Conservation (phyloP, 2,888 invertebrate genomes). For the Chaetogeoica ovagalla region DNA sequence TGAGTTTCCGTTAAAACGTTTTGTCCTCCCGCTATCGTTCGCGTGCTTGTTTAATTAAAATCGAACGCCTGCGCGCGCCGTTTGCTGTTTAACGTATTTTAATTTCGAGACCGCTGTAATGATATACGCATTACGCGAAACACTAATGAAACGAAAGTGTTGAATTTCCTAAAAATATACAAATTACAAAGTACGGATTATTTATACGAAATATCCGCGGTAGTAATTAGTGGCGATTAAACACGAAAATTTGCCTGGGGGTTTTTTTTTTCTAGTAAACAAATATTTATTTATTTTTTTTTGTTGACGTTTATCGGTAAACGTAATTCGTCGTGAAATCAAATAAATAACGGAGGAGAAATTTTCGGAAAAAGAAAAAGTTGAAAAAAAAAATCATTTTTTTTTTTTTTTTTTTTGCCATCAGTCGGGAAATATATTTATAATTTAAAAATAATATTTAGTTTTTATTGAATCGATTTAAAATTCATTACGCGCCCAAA, state of each 20-base stretch:
- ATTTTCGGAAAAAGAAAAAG: too few species aligned
- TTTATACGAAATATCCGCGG: not conserved
- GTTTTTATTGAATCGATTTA: too few species aligned
- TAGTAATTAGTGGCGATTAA: slow-evolving; percentile 4
- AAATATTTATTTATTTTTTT: not conserved
- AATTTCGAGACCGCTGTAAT: not conserved
- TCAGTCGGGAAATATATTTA: too few species aligned
- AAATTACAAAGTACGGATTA: too few species aligned
- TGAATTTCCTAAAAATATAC: not conserved
- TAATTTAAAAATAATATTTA: too few species aligned
- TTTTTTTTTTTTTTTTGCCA: too few species aligned
- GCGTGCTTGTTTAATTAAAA: slow-evolving; percentile 19
- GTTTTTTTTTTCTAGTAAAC: not conserved
- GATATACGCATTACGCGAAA: not conserved
- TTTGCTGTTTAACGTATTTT: not conserved
- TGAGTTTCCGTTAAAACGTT: not conserved
- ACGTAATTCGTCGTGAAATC: too few species aligned
- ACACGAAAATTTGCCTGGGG: not conserved
- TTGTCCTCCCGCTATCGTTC: too few species aligned
- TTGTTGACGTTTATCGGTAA: too few species aligned
- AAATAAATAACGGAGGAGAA: too few species aligned
- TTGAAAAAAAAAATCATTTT: too few species aligned
- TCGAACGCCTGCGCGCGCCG: not conserved
- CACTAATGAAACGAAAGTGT: slow-evolving; percentile 7
- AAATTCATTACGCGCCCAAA: too few species aligned